These are phyloP conservation scores for Bombyx huttoni DNA, from an alignment of 2,888 invertebrate genomes.

Conservation along the genomic window DNA sequence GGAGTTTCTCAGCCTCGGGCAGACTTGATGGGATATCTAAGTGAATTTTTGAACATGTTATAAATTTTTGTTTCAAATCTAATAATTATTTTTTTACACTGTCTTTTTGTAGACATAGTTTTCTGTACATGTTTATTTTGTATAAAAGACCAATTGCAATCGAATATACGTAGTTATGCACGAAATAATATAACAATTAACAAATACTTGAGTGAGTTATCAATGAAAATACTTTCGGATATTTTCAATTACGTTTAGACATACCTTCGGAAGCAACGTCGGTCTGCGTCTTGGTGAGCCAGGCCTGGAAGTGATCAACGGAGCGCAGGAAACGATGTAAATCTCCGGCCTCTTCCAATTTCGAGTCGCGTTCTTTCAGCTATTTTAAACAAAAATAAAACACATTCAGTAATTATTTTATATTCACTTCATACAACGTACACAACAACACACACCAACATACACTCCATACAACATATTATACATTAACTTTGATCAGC, in stretches of 20 bases:
- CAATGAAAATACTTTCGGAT: too few species aligned
- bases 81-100: background rate
- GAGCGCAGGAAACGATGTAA: constrained; percentile 97
- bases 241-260: too few species aligned
- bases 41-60: background rate
- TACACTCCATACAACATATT: too few species aligned
- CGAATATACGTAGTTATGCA: too few species aligned
- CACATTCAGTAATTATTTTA: background rate
- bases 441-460: too few species aligned
- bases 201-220: too few species aligned
- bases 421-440: background rate
- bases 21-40: constrained; percentile 90
- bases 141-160: too few species aligned
- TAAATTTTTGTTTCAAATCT: background rate
- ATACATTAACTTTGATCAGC: too few species aligned
- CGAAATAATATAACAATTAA: too few species aligned
- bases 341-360: constrained; percentile 98
- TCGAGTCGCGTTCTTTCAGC: constrained; percentile 97
- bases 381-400: constrained; percentile 28
- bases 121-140: too few species aligned
- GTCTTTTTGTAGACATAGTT: too few species aligned
- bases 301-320: constrained; percentile 99
- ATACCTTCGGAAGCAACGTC: constrained; percentile 92
- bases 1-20: constrained; percentile 96
- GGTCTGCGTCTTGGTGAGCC: constrained; percentile 99